A percentile compares a stretch with the other conserved stretches of the same genome.
These are phyloP conservation scores for Stegastes partitus DNA, from an alignment of 2,113 vertebrate genomes.

Conservation along the genomic window DNA sequence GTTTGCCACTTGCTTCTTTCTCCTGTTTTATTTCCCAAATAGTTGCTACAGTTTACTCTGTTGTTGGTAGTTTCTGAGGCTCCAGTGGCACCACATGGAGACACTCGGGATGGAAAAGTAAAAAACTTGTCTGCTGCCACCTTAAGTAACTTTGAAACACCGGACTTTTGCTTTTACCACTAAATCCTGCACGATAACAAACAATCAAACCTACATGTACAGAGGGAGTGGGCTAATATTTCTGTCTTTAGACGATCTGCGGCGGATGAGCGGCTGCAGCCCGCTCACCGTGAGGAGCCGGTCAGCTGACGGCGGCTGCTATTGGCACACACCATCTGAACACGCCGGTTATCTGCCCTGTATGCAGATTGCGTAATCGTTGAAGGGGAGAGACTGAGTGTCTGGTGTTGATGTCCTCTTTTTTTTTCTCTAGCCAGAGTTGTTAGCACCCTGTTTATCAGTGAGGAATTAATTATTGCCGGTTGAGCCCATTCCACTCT, in stretches of 20 bases:
- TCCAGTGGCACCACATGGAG: too few relatives aligned
- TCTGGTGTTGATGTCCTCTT: slow-evolving; percentile 9
- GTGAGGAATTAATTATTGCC: slow-evolving; percentile 50
- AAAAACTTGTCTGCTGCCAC: too few relatives aligned
- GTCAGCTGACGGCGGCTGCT: slow-evolving; percentile 3
- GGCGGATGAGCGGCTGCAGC: neutral
- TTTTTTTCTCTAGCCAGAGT: slow-evolving; percentile 1
- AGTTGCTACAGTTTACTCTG: too few relatives aligned
- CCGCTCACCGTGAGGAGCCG: neutral
- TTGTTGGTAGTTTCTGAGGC: too few relatives aligned
- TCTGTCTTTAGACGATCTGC: neutral
- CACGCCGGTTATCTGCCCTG: slow-evolving; percentile 32
- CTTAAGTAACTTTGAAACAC: too few relatives aligned
- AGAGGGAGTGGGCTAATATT: slow-evolving; percentile 15
- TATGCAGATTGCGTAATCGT: slow-evolving; percentile 32
- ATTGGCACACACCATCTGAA: neutral
- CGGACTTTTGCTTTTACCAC: too few relatives aligned
- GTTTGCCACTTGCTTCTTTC: too few relatives aligned
- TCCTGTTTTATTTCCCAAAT: too few relatives aligned
- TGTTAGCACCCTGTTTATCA: slow-evolving; percentile 51
- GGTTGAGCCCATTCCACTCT: slow-evolving; percentile 54
- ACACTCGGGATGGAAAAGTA: too few relatives aligned
- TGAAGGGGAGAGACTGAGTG: neutral
- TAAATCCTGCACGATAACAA: neutral
- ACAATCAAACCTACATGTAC: neutral